Evolutionary conservation across 2,113 vertebrate species (phyloP), one percentile per base, ranked within the genome.

Genomic region (Psilopogon haemacephalus): DNA sequence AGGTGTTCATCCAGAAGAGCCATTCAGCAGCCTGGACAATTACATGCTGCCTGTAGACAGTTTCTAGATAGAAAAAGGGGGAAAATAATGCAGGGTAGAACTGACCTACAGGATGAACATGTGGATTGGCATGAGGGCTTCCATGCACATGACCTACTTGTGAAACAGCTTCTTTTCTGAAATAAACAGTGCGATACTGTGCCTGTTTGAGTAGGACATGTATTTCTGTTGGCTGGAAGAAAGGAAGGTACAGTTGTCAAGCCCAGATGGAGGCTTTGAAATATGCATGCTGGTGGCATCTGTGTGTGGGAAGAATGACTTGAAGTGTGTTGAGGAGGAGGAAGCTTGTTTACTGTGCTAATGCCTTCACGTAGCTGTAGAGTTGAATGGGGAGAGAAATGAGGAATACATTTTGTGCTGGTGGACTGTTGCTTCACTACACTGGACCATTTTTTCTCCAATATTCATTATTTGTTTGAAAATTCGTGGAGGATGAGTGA

Each of bases 201-300:
- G 92, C 72, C 77, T 95, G 55, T 97, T 95, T 95, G 94, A 97
- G 95, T 97, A 97, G 97, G 97, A 97, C 33, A 84, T 97, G 95
- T 93, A 93, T 97, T 97, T 97, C 95, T 97, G 93, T 94, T 97
- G 95, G 90, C 96, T 97, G 95, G 90, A 96, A 96, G 96, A 95
- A 97, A 96, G 96, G 97, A 97, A 96, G 93, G 97, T 97, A 95
- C 97, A 97, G 95, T 95, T 97, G 97, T 97, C 95, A 91, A 95
- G 96, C 96, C 97, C 98, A 98, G 97, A 98, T 98, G 98, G 98
- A 97, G 90, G 94, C 95, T 97, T 97, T 97, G 94, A 96, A 98
- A 96, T 97, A 96, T 97, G 96, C 93, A 97, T 97, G 95, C 87
- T 95, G 94, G 97, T 96, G 97, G 96, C 97, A 98, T 97, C 97